Evolutionary conservation across 2,888 invertebrate genomes (phyloP).

Genomic region (Nephrotoma appendiculata): DNA sequence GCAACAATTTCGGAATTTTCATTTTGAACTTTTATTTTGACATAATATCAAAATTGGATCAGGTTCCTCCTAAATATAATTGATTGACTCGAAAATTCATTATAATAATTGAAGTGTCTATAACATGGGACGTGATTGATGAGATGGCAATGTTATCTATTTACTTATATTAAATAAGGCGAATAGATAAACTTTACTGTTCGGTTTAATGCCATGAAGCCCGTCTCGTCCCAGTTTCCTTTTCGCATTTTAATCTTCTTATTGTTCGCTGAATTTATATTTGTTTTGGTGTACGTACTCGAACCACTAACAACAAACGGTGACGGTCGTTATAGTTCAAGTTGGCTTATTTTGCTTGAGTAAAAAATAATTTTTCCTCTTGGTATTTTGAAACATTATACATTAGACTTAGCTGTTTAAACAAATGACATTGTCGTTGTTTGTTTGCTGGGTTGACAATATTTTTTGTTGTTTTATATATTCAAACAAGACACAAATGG

Average conservation of each 20-base stretch:
- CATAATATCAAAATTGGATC: background rate
- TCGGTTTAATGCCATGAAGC: background rate
- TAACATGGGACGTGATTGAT: background rate
- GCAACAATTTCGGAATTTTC: no score
- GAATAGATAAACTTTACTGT: background rate
- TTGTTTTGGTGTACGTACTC: background rate
- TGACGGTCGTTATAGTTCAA: background rate
- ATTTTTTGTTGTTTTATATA: background rate
- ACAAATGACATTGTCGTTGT: background rate
- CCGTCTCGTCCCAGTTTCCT: background rate
- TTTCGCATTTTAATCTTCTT: background rate
- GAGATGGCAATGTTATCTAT: background rate
- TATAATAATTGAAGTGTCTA: background rate
- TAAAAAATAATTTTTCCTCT: background rate
- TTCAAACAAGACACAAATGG: background rate
- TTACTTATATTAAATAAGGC: background rate
- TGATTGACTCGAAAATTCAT: background rate
- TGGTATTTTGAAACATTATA: background rate
- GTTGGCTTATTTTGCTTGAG: background rate
- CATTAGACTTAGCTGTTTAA: background rate
- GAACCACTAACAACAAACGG: background rate
- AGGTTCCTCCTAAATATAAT: background rate
- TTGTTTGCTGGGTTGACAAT: background rate
- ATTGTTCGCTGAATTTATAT: background rate
- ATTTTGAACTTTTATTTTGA: background rate